These are phyloP conservation scores for Liolophura sinensis DNA, from an alignment of 1,140 invertebrate species.

Conservation along the genomic window DNA sequence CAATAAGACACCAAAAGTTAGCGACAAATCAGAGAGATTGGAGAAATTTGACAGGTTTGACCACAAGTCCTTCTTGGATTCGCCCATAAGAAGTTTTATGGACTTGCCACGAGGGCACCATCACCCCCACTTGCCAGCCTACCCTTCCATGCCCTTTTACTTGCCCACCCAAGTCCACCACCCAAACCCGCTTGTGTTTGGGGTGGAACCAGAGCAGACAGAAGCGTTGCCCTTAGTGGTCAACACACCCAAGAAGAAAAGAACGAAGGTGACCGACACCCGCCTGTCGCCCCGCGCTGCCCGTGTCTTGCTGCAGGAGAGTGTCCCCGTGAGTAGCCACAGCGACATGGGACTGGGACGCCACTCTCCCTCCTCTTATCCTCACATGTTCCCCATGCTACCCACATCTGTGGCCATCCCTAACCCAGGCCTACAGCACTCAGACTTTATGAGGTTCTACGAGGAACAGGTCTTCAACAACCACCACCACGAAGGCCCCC, in stretches of 20 bases:
- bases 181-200: conserved; percentile 65
- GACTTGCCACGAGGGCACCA: too few species aligned
- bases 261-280: conserved; percentile 95
- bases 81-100: too few species aligned
- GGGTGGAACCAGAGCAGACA: conserved; percentile 80
- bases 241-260: conserved; percentile 84
- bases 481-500: conserved; percentile 59
- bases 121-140: background rate
- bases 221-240: conserved; percentile 91
- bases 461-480: conserved; percentile 68
- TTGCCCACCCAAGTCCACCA: conserved; percentile 71
- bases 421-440: conserved; percentile 92
- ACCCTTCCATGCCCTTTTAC: background rate
- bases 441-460: conserved; percentile 75
- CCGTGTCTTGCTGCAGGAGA: conserved; percentile 51
- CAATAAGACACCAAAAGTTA: too few species aligned
- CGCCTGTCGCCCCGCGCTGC: conserved; percentile 78
- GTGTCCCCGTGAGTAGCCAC: conserved; percentile 30
- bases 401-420: conserved; percentile 92
- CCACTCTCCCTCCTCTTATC: conserved; percentile 17
- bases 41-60: too few species aligned
- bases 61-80: too few species aligned
- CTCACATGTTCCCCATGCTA: conserved; percentile 68
- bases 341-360: conserved; percentile 16
- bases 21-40: too few species aligned